Conservation (phyloP, 2,797 vertebrate genomes). For the Octomys mimax region DNA sequence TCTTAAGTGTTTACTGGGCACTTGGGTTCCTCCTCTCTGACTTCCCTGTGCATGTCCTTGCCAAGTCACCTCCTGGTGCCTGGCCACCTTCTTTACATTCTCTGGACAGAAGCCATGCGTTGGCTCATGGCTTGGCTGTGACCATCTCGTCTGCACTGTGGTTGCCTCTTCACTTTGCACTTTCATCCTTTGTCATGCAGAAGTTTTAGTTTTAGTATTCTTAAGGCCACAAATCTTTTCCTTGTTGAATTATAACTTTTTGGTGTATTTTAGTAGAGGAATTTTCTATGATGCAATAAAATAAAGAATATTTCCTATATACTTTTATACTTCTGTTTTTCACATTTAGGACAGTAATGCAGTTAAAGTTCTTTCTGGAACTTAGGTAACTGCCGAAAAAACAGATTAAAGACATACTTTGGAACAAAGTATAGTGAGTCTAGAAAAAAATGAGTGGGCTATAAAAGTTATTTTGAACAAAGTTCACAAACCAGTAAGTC, state of each 20-base stretch:
- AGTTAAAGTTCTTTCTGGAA: slow-evolving; percentile 32
- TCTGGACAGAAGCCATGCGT: background rate
- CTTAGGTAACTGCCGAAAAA: background rate
- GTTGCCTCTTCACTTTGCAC: background rate
- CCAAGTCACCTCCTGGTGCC: background rate
- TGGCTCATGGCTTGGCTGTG: background rate
- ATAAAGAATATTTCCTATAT: background rate
- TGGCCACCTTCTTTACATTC: background rate
- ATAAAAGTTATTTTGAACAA: background rate
- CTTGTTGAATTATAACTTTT: background rate
- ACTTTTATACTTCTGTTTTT: slow-evolving; percentile 32
- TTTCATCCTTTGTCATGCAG: background rate
- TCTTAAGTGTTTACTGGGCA: background rate
- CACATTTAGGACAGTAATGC: slow-evolving; percentile 16
- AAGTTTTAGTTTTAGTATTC: slow-evolving; percentile 4
- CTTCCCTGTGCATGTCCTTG: background rate
- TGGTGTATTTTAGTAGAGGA: background rate
- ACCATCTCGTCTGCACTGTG: background rate
- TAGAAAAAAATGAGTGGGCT: background rate
- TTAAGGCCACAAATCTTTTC: background rate
- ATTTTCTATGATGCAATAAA: background rate
- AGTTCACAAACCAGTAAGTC: background rate
- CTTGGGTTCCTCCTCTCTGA: background rate
- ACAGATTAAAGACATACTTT: background rate
- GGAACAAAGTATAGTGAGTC: slow-evolving; percentile 2